Percentiles rank a stretch among this genome's conserved stretches.
These are phyloP conservation scores for Andricus quercusramuli DNA, from an alignment of 2,888 invertebrate genomes.

Conservation along the genomic window DNA sequence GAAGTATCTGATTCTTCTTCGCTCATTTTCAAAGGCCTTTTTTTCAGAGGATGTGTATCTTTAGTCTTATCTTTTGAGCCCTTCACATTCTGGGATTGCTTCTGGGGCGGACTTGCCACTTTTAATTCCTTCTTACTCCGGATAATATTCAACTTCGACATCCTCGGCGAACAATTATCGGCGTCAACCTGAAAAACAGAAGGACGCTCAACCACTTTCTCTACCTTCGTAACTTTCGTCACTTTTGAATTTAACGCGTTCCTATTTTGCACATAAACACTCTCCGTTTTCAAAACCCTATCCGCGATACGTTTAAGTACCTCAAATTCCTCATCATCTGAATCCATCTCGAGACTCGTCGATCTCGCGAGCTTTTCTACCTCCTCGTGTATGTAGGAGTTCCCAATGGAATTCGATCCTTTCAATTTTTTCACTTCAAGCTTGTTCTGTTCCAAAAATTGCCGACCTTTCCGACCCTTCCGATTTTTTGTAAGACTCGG, in stretches of 20 bases:
- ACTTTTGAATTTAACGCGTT: slow-evolving; percentile 29
- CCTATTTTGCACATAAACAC: slow-evolving; percentile 47
- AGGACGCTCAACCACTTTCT: slow-evolving; percentile 42
- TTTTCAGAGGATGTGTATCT: slow-evolving; percentile 1
- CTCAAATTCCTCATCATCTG: slow-evolving; percentile 48
- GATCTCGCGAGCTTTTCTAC: slow-evolving; percentile 25
- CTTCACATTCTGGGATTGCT: not conserved
- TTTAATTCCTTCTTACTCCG: slow-evolving; percentile 40
- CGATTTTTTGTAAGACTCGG: not conserved
- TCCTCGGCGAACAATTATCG: slow-evolving; percentile 43
- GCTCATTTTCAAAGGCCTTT: not conserved
- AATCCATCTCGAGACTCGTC: slow-evolving; percentile 44
- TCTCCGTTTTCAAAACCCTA: slow-evolving; percentile 43
- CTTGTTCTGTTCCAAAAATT: slow-evolving; percentile 23
- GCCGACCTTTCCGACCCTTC: slow-evolving; percentile 9
- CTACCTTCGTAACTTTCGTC: not conserved
- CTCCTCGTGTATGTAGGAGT: slow-evolving; percentile 9
- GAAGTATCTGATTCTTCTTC: not conserved
- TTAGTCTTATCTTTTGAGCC: not conserved
- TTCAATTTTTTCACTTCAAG: not conserved
- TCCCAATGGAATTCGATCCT: slow-evolving; percentile 47
- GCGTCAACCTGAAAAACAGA: slow-evolving; percentile 54
- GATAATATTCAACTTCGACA: slow-evolving; percentile 35
- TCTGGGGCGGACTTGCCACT: slow-evolving; percentile 22
- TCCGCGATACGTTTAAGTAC: slow-evolving; percentile 45